Percentiles rank a stretch among this genome's conserved stretches.
Conservation (phyloP, 2,113 vertebrate genomes). For the Anhinga anhinga region DNA sequence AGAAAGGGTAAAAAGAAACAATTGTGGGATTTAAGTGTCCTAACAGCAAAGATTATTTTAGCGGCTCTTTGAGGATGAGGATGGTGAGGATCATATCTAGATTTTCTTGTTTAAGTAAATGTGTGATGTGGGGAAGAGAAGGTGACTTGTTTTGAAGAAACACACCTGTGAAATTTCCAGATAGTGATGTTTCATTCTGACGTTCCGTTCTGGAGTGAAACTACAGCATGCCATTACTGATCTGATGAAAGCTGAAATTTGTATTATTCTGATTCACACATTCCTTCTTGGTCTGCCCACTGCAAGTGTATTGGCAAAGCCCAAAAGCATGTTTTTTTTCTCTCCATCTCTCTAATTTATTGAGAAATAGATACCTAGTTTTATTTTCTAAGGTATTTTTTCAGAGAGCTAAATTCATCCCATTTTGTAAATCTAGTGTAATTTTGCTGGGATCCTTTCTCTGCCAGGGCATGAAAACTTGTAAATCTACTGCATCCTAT, state of each 20-base stretch:
- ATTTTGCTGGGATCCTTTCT: not conserved
- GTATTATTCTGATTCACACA: not conserved
- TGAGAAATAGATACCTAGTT: not conserved
- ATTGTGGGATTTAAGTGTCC: fast-evolving
- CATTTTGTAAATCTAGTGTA: not conserved
- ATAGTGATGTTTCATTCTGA: not conserved
- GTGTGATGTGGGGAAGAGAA: not conserved
- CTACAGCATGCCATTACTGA: fast-evolving
- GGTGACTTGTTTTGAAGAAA: not conserved
- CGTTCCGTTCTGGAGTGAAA: not conserved
- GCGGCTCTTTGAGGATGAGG: not conserved
- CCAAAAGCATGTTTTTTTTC: not conserved
- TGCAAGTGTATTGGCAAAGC: not conserved
- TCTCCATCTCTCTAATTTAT: not conserved
- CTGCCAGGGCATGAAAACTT: not conserved
- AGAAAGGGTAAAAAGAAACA: not conserved
- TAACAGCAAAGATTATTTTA: not conserved
- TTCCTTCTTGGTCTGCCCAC: not conserved
- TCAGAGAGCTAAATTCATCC: not conserved
- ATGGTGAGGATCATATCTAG: not conserved
- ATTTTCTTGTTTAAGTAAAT: not conserved
- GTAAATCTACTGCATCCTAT: not conserved
- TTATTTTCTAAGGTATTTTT: not conserved
- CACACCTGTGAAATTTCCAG: fast-evolving
- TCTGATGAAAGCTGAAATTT: not conserved